These are phyloP conservation scores for Priocnemis perturbator DNA, from an alignment of 2,888 invertebrate genomes.

Conservation along the genomic window DNA sequence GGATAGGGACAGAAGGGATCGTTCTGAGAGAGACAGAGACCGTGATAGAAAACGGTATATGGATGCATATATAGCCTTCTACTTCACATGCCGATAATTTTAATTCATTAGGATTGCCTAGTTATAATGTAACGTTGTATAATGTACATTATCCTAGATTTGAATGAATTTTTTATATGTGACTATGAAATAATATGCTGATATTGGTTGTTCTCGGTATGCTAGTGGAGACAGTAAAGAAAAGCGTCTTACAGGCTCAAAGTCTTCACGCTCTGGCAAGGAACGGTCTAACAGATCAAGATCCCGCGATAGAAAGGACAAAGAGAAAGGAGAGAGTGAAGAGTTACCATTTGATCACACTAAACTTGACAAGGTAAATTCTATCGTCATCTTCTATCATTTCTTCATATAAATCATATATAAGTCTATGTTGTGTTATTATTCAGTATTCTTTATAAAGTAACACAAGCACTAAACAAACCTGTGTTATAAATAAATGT, in stretches of 20 bases:
- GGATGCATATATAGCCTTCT: background rate
- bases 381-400: no score
- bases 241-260: slow-evolving; percentile 79
- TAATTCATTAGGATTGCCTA: slow-evolving; percentile 25
- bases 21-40: slow-evolving; percentile 77
- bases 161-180: slow-evolving; percentile 2
- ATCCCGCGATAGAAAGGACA: slow-evolving; percentile 79
- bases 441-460: no score
- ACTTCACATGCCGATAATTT: no score
- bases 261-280: slow-evolving; percentile 77
- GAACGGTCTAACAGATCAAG: slow-evolving; percentile 76
- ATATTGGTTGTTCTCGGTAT: slow-evolving; percentile 66
- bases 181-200: slow-evolving; percentile 42
- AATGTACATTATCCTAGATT: slow-evolving; percentile 2
- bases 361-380: slow-evolving; percentile 83
- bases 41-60: slow-evolving; percentile 76
- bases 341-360: slow-evolving; percentile 84
- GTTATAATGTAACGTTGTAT: slow-evolving; percentile 4
- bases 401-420: no score
- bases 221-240: slow-evolving; percentile 82
- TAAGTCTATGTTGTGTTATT: background rate
- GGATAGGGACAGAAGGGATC: slow-evolving; percentile 75
- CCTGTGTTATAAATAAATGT: background rate
- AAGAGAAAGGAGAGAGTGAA: slow-evolving; percentile 77
- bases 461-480: background rate